These are phyloP conservation scores for Phymorhynchus buccinoides DNA, from an alignment of 1,140 invertebrate species.

Conservation along the genomic window DNA sequence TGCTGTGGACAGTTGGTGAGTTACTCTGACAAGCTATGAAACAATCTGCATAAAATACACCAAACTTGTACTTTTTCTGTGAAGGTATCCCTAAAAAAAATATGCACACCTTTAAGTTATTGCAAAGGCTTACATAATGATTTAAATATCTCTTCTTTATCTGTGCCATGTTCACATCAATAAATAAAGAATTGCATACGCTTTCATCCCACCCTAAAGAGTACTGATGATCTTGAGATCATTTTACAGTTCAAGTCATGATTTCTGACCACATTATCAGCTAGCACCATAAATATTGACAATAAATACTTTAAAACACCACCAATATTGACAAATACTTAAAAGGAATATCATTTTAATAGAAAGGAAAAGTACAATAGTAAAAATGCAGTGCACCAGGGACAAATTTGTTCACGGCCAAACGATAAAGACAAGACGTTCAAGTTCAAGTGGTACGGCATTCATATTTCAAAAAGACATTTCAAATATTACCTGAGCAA, in stretches of 20 bases:
- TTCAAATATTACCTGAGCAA: not conserved
- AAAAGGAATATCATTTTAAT: too few species aligned
- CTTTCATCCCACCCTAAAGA: not conserved
- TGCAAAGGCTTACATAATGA: not conserved
- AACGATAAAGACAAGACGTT: not conserved
- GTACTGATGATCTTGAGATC: not conserved
- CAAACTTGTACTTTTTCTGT: not conserved
- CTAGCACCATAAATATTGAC: not conserved
- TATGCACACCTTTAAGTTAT: not conserved
- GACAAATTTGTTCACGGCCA: not conserved
- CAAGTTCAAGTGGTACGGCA: not conserved
- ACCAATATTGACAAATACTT: not conserved
- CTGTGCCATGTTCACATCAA: not conserved
- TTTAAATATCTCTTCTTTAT: not conserved
- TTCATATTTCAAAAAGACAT: not conserved
- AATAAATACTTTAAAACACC: not conserved
- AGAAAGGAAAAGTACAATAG: not conserved
- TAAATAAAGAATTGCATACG: not conserved
- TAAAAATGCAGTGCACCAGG: not conserved
- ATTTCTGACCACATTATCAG: not conserved
- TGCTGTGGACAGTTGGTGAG: not conserved
- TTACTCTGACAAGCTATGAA: not conserved
- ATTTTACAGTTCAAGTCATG: not conserved
- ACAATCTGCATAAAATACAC: not conserved
- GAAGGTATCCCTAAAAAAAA: not conserved